Conservation (phyloP, 2,888 invertebrate genomes). For the Dasypogon diadema region DNA sequence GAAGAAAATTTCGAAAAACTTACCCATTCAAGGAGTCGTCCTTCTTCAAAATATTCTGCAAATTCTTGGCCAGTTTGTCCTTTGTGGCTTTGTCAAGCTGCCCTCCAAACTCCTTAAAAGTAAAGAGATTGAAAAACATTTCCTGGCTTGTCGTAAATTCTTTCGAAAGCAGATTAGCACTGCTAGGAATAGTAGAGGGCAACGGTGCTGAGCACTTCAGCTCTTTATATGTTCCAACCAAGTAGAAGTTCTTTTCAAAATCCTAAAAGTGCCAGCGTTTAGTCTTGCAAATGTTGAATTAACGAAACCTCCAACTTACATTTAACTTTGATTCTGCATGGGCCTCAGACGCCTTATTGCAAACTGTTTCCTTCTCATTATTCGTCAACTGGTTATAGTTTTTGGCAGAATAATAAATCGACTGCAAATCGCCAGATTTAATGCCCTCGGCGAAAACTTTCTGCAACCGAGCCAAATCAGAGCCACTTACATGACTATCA, state of each 20-base stretch:
- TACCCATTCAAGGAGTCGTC: slow-evolving; percentile 84
- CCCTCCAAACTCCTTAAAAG: slow-evolving; percentile 77
- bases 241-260: slow-evolving; percentile 75
- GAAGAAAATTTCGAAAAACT: no score
- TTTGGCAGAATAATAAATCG: slow-evolving; percentile 79
- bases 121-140: slow-evolving; percentile 79
- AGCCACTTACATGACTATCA: slow-evolving; percentile 63
- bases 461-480: slow-evolving; percentile 65
- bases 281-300: neutral
- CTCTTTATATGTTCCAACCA: slow-evolving; percentile 74
- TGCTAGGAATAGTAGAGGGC: slow-evolving; percentile 69
- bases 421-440: slow-evolving; percentile 74
- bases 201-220: slow-evolving; percentile 72
- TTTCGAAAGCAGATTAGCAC: slow-evolving; percentile 74
- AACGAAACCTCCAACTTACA: slow-evolving; percentile 68
- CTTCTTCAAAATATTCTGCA: slow-evolving; percentile 83
- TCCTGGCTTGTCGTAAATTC: slow-evolving; percentile 77
- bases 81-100: slow-evolving; percentile 76
- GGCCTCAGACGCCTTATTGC: slow-evolving; percentile 67
- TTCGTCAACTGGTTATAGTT: slow-evolving; percentile 79
- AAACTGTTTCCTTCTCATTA: slow-evolving; percentile 69
- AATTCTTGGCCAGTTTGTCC: slow-evolving; percentile 77
- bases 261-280: no score
- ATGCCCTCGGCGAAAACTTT: slow-evolving; percentile 68
- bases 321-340: slow-evolving; percentile 66